Percentiles rank a stretch among this genome's conserved stretches.
phyloP scores from a whole-genome alignment of 2,113 vertebrate genomes.

The Dicentrarchus labrax region DNA sequence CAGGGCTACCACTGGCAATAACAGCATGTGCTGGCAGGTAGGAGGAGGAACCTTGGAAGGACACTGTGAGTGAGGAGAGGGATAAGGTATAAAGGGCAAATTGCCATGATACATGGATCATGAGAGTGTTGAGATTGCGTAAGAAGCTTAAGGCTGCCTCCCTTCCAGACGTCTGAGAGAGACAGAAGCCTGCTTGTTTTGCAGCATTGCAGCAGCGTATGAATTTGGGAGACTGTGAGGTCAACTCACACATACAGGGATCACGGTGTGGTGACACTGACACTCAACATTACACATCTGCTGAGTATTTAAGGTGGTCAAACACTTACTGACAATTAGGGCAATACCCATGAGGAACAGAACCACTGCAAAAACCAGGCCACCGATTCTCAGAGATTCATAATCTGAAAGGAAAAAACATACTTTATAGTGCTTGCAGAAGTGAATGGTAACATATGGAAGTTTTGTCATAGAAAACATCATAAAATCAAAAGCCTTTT shows the following conservation, averaged over 20 bases:
- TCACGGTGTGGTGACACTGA: slow-evolving; percentile 9
- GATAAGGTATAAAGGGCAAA: slow-evolving; percentile 44
- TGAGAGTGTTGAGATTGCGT: slow-evolving; percentile 8
- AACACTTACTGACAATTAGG: slow-evolving; percentile 91
- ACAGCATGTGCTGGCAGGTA: slow-evolving; percentile 42
- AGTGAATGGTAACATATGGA: neutral
- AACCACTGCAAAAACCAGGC: slow-evolving; percentile 89
- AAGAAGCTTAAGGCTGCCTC: slow-evolving; percentile 11
- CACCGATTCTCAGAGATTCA: slow-evolving; percentile 89
- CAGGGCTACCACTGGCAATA: slow-evolving; percentile 40
- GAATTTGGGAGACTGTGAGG: slow-evolving; percentile 15
- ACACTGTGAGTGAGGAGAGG: slow-evolving; percentile 1
- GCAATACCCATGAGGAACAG: slow-evolving; percentile 91
- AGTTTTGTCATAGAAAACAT: neutral
- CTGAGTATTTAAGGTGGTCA: neutral
- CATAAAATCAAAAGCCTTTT: neutral
- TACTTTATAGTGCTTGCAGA: neutral
- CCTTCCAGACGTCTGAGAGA: neutral
- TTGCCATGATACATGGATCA: neutral
- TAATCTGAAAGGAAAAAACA: slow-evolving; percentile 84
- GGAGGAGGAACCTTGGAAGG: slow-evolving; percentile 32
- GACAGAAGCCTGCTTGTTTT: slow-evolving; percentile 34
- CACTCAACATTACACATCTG: neutral
- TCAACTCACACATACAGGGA: slow-evolving; percentile 1
- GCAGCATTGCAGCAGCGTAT: neutral